Evolutionary conservation across 2,797 vertebrate species (phyloP).

Genomic region (Monodelphis domestica): DNA sequence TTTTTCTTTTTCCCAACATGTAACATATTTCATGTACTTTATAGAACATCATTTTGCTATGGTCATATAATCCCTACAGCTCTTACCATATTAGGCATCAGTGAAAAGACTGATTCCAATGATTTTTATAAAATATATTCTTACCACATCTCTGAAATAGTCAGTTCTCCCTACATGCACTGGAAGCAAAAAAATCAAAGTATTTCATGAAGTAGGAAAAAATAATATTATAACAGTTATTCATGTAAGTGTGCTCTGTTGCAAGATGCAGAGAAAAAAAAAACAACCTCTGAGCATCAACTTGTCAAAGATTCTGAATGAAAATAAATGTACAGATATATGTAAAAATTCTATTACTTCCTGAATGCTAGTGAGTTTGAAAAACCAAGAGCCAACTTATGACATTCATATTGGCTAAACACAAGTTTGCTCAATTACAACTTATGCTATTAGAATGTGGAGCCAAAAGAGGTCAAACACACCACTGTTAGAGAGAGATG

Average conservation of each 20-base stretch:
- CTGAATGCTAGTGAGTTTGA: neutral
- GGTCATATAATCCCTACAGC: neutral
- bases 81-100: neutral
- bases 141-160: neutral
- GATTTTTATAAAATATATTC: neutral
- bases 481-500: neutral
- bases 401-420: neutral
- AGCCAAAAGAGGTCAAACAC: neutral
- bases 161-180: neutral
- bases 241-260: neutral
- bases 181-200: neutral
- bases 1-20: neutral
- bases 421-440: neutral
- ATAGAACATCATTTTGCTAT: neutral
- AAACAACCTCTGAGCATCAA: neutral
- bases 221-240: neutral
- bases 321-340: neutral
- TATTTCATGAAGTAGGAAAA: neutral
- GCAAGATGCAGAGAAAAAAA: neutral
- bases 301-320: neutral
- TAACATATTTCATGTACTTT: neutral
- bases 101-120: neutral
- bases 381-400: slow-evolving; percentile 6
- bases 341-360: slow-evolving; percentile 16
- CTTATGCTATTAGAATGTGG: neutral